Percentiles rank a stretch among this genome's conserved stretches.
Conservation (phyloP, 2,888 invertebrate species). For the Drosophila greeni region DNA sequence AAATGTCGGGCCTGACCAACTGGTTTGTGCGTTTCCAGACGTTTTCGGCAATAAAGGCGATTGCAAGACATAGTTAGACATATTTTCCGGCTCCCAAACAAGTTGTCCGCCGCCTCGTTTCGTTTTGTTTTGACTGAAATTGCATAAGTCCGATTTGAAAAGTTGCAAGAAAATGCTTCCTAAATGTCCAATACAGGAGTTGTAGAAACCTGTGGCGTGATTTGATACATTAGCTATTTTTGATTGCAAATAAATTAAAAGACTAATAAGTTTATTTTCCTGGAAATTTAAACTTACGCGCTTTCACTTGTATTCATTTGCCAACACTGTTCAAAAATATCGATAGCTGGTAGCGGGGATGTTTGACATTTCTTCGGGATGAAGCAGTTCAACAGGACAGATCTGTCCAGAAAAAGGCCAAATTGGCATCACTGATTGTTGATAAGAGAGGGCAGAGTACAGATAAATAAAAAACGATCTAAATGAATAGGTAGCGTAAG, state of each 20-base stretch:
- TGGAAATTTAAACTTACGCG: neutral
- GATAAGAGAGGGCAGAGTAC: constrained; percentile 62
- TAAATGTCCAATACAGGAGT: constrained; percentile 45
- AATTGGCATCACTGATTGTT: too few relatives aligned
- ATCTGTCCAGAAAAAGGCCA: too few relatives aligned
- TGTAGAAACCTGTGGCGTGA: neutral
- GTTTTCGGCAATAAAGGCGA: constrained; percentile 49
- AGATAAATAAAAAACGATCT: constrained; percentile 26
- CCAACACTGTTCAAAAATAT: neutral
- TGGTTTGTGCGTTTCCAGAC: constrained; percentile 54
- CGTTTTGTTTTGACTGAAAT: constrained; percentile 50
- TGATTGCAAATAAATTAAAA: constrained; percentile 1
- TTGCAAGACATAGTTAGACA: constrained; percentile 44
- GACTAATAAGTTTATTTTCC: neutral
- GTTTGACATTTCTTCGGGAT: too few relatives aligned
- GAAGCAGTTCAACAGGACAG: too few relatives aligned
- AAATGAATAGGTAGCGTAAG: constrained; percentile 22
- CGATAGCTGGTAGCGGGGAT: neutral
- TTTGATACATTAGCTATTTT: constrained; percentile 3
- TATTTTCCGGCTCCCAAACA: constrained; percentile 45
- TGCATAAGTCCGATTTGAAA: constrained; percentile 47
- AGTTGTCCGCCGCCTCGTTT: constrained; percentile 24
- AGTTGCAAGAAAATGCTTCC: constrained; percentile 50
- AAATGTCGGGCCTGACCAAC: constrained; percentile 53
- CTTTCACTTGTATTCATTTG: neutral